These are phyloP conservation scores for Drosophila murphyi DNA, from an alignment of 1,140 invertebrate genomes.

Conservation along the genomic window DNA sequence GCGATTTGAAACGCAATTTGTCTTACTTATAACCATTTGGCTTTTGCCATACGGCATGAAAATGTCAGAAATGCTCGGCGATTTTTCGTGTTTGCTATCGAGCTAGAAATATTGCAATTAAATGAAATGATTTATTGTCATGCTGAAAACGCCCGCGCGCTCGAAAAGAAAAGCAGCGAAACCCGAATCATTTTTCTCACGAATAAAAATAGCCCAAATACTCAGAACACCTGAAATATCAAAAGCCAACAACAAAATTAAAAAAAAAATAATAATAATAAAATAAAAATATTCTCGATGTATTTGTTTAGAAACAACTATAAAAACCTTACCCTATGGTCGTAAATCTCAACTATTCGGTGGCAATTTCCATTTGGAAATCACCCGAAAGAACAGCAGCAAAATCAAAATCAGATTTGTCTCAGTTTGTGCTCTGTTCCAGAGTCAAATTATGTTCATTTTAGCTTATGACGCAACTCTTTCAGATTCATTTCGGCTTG, in stretches of 20 bases:
- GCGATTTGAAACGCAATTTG: constrained; percentile 64
- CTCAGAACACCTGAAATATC: constrained; percentile 67
- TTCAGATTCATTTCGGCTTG: constrained; percentile 62
- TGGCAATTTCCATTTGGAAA: constrained; percentile 69
- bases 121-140: constrained; percentile 71
- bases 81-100: constrained; percentile 43
- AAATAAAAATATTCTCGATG: constrained; percentile 11
- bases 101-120: constrained; percentile 76
- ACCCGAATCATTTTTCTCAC: constrained; percentile 26
- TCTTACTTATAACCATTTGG: constrained; percentile 58
- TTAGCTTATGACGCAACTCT: constrained; percentile 67
- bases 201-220: constrained; percentile 47
- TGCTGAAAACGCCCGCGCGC: constrained; percentile 56
- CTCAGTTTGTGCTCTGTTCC: constrained; percentile 43
- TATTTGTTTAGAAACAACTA: constrained; percentile 7
- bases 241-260: constrained; percentile 26
- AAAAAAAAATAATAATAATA: constrained; percentile 1
- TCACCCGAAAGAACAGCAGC: constrained; percentile 23
- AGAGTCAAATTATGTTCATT: constrained; percentile 48
- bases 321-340: constrained; percentile 52
- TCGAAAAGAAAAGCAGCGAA: constrained; percentile 19
- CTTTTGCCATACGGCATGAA: constrained; percentile 26
- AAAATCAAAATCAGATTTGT: constrained; percentile 47
- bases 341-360: constrained; percentile 61
- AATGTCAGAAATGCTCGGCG: constrained; percentile 52